Evolutionary conservation across 1,140 invertebrate species (phyloP), one percentile per base, ranked within the genome.

Genomic region (Microplitis mediator): DNA sequence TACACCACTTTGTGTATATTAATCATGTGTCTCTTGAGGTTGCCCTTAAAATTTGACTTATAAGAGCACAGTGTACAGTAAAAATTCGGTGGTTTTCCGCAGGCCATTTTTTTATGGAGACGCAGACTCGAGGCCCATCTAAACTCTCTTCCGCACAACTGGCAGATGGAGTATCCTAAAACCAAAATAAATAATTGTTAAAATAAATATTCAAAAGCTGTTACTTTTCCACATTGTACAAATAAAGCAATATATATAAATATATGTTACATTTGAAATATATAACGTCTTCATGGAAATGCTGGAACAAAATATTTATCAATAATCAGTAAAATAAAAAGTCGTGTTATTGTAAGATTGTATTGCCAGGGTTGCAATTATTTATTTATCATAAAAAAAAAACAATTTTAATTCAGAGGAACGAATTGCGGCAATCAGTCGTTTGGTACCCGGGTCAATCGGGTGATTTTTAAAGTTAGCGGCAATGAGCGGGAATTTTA

Each of bases 11-110:
- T 78, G 66, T 84, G 83, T 14, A 80, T 77, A 34, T 56, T 84
- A 52, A 84, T 85, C 68, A 88, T 76, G 71, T 89, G 88, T 50
- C 87, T 82, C 80, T 89, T 89, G 64, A 89, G 64, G 76, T 89
- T 89, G 68, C 88, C 88, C 58, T 89, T 88, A 72, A 90, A 89
- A 76, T 89, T 87, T 13, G 90, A 88, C 74, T 83, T 87, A 79
- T 89, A 89, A 45, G 85, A 80, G 76, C 89, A 90, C 16, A 82
- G 4, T 4, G 68, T 77, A 62, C 83, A 84, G 72, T 36, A 74
- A 73, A 85, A 83, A 62, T 77, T 80, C 0, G 82, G 87, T n/a
- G 84, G 84, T 54, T 88, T 85, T 13, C 88, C 88, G 70, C 89
- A 89, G 35, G 86, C 86, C 63, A 88, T 84, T 74, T 85, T 86